Evolutionary conservation across 2,888 invertebrate genomes (phyloP).

Genomic region (Monoplex corrugatus): DNA sequence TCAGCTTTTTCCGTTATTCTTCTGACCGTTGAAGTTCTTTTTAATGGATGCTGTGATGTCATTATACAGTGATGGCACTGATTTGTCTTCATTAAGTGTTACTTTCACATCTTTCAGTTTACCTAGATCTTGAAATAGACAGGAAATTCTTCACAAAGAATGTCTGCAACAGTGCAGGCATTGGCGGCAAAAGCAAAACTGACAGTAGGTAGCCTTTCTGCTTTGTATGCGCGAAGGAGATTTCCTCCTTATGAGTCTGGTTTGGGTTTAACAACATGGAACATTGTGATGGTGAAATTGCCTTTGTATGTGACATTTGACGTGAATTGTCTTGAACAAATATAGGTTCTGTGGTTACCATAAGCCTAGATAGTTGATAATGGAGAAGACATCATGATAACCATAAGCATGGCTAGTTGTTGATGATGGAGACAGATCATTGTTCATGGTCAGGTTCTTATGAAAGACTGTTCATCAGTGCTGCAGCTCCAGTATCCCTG

Average conservation of each 20-base stretch:
- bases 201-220: background rate
- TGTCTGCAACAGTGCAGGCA: background rate
- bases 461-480: no score
- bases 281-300: background rate
- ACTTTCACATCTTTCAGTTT: conserved; percentile 5
- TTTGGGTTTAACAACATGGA: background rate
- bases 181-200: conserved; percentile 8
- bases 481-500: no score
- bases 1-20: background rate
- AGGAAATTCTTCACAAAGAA: background rate
- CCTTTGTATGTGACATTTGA: background rate
- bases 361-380: background rate
- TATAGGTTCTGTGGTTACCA: background rate
- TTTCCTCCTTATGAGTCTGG: background rate
- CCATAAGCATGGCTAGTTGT: no score
- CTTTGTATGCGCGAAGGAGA: background rate
- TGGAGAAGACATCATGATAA: no score
- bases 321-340: conserved; percentile 8
- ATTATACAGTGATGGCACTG: conserved; percentile 55
- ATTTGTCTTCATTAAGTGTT: conserved; percentile 59
- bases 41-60: conserved; percentile 51
- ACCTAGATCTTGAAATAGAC: background rate
- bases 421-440: no score
- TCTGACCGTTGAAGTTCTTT: conserved; percentile 27
- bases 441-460: no score